phyloP scores from a whole-genome alignment of 2,113 vertebrate genomes.

The Lathamus discolor region DNA sequence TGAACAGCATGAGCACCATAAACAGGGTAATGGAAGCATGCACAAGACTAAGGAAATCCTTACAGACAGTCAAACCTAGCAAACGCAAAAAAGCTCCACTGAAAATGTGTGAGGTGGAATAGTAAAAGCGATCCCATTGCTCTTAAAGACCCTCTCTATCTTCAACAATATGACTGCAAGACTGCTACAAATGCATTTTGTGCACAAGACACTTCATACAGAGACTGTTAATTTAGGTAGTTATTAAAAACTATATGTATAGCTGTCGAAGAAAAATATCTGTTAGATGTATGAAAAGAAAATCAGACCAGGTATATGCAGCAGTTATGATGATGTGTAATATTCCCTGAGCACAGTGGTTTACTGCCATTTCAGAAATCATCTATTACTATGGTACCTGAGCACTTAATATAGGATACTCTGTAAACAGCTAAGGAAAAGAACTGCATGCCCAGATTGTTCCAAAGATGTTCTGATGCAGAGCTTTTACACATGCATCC shows the following conservation, averaged over 20 bases:
- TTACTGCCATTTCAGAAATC: not conserved
- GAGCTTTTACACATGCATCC: not conserved
- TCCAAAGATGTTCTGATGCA: not conserved
- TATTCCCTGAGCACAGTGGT: not conserved
- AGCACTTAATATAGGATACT: not conserved
- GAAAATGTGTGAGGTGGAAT: not conserved
- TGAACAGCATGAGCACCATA: not conserved
- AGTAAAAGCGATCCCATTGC: not conserved
- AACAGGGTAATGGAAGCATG: not conserved
- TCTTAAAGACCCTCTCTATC: not conserved
- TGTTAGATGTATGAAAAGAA: not conserved
- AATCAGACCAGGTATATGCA: not conserved
- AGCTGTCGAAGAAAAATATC: not conserved
- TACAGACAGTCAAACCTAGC: not conserved
- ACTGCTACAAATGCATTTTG: not conserved
- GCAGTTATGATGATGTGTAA: not conserved
- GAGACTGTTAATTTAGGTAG: not conserved
- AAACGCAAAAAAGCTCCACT: not conserved
- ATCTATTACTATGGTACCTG: not conserved
- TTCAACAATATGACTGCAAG: not conserved
- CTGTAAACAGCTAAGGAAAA: not conserved
- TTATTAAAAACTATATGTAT: not conserved
- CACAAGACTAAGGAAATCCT: not conserved
- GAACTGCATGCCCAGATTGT: not conserved
- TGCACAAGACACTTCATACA: not conserved